A percentile compares a stretch with the other conserved stretches of the same genome.
These are phyloP conservation scores for Paedocypris sp. DNA, from an alignment of 2,113 vertebrate genomes.

Conservation along the genomic window DNA sequence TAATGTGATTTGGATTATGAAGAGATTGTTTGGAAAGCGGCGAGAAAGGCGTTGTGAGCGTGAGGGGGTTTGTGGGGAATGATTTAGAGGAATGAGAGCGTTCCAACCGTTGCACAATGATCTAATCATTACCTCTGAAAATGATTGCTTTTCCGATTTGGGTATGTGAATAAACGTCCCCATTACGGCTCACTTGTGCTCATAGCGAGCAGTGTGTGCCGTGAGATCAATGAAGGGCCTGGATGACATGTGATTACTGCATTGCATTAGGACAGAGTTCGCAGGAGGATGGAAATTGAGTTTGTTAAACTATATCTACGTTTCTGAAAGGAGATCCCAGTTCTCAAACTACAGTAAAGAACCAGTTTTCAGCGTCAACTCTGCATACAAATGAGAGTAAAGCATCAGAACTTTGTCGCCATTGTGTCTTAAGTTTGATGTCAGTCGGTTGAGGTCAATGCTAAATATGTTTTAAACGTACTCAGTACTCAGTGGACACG, in stretches of 20 bases:
- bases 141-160: slow-evolving; percentile 19
- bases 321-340: background rate
- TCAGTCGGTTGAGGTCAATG: too few relatives aligned
- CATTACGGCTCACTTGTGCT: slow-evolving; percentile 14
- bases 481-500: too few relatives aligned
- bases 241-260: slow-evolving; percentile 3
- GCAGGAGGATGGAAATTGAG: background rate
- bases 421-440: too few relatives aligned
- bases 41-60: background rate
- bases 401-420: too few relatives aligned
- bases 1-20: slow-evolving; percentile 19
- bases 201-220: background rate
- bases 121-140: slow-evolving; percentile 16
- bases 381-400: too few relatives aligned
- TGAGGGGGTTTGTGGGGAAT: slow-evolving; percentile 6
- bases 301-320: slow-evolving; percentile 2
- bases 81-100: slow-evolving; percentile 11
- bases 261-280: background rate
- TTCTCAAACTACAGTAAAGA: background rate
- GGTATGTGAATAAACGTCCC: slow-evolving; percentile 14
- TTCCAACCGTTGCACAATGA: slow-evolving; percentile 8
- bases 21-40: slow-evolving; percentile 7
- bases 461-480: too few relatives aligned
- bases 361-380: too few relatives aligned
- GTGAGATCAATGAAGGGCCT: slow-evolving; percentile 7